Conservation (phyloP, 1,140 invertebrate genomes). For the Drosophila yakuba region DNA sequence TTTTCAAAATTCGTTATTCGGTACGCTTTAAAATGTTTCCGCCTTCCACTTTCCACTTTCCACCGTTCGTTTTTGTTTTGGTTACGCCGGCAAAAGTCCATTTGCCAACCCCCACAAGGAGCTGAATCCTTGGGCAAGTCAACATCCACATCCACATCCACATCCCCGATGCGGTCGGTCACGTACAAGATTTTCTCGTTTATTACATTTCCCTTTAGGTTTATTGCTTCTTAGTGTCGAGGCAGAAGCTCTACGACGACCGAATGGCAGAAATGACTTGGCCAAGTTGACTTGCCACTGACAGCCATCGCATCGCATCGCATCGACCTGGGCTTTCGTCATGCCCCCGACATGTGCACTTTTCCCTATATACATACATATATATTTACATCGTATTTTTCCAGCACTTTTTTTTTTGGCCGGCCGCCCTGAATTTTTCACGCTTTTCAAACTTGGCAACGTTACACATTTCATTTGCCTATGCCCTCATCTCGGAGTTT, state of each 20-base stretch:
- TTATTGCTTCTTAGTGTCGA: constrained; percentile 84
- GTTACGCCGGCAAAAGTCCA: constrained; percentile 69
- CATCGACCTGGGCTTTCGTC: constrained; percentile 70
- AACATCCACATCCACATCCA: background rate
- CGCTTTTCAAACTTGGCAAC: constrained; percentile 78
- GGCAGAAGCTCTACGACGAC: constrained; percentile 64
- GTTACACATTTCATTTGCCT: constrained; percentile 77
- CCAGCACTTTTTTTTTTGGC: constrained; percentile 1
- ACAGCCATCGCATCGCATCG: constrained; percentile 46
- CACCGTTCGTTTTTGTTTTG: constrained; percentile 42
- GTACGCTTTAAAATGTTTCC: constrained; percentile 82
- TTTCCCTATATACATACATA: constrained; percentile 34
- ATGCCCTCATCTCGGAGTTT: constrained; percentile 47
- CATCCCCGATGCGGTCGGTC: constrained; percentile 82
- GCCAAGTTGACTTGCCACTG: constrained; percentile 76
- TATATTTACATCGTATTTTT: constrained; percentile 12
- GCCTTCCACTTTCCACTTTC: constrained; percentile 64
- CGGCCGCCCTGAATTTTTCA: constrained; percentile 70
- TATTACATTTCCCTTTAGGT: constrained; percentile 85
- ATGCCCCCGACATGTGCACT: constrained; percentile 71
- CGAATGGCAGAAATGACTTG: constrained; percentile 58
- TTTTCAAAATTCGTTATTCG: constrained; percentile 56
- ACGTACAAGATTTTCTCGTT: constrained; percentile 85
- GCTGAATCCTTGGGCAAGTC: background rate
- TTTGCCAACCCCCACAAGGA: constrained; percentile 52